phyloP scores from a whole-genome alignment of 2,797 vertebrate genomes.

The Myotis pilosus region DNA sequence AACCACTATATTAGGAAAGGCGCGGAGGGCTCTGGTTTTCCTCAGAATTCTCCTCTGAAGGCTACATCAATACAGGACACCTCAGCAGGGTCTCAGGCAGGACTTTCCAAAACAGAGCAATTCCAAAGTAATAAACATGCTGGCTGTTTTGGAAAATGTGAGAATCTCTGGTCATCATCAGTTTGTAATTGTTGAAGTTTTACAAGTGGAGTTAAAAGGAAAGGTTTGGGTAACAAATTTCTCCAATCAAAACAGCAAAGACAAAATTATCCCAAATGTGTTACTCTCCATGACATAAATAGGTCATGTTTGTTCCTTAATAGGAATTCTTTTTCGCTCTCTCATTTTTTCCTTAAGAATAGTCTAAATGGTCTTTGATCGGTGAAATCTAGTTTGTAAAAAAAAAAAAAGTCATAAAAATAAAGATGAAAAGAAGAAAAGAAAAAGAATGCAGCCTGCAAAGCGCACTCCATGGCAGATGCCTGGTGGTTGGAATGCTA shows the following conservation, averaged over 20 bases:
- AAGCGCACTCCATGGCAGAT: background rate
- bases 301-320: background rate
- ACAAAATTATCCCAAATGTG: conserved; percentile 29
- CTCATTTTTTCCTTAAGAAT: conserved; percentile 4
- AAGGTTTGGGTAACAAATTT: conserved; percentile 38
- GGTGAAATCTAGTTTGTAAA: background rate
- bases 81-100: conserved; percentile 52
- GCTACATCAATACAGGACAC: conserved; percentile 48
- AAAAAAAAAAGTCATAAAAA: background rate
- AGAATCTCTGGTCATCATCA: conserved; percentile 41
- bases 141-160: conserved; percentile 69
- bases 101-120: conserved; percentile 73
- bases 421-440: background rate
- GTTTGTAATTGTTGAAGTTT: conserved; percentile 44
- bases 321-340: conserved; percentile 5
- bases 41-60: conserved; percentile 68
- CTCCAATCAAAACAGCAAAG: conserved; percentile 52
- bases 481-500: background rate
- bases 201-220: conserved; percentile 65
- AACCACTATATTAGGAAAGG: background rate
- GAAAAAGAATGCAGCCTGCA: background rate
- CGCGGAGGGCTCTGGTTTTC: conserved; percentile 66
- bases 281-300: conserved; percentile 2
- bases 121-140: conserved; percentile 67
- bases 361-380: conserved; percentile 10